A percentile compares a stretch with the other conserved stretches of the same genome.
These are phyloP conservation scores for Propithecus perrieri DNA, from an alignment of 2,797 vertebrate species.

Conservation along the genomic window DNA sequence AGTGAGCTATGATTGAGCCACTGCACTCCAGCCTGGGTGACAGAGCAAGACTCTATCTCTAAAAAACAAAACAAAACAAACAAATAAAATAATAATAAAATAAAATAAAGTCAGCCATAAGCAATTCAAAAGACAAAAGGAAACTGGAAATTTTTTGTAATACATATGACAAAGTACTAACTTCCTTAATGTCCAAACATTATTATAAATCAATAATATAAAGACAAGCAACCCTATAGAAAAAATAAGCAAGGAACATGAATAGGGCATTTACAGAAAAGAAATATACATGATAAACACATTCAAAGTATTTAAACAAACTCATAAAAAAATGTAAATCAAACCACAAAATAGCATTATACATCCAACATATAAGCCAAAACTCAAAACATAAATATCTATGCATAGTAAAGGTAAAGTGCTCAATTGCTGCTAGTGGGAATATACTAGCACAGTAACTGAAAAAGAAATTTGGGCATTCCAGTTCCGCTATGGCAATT, in stretches of 20 bases:
- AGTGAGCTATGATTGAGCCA: background rate
- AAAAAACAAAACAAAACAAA: background rate
- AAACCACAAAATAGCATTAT: background rate
- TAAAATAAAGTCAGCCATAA: background rate
- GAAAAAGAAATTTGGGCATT: background rate
- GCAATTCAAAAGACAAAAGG: background rate
- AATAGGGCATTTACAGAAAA: background rate
- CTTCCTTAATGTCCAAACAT: background rate
- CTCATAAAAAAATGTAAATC: background rate
- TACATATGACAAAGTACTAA: background rate
- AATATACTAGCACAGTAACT: background rate
- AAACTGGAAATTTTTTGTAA: background rate
- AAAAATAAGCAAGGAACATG: background rate
- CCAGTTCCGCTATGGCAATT: background rate
- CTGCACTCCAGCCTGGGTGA: background rate
- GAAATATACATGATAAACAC: background rate
- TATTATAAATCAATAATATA: background rate
- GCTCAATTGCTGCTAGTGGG: background rate
- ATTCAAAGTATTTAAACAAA: background rate
- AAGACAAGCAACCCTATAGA: background rate
- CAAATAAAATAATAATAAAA: background rate
- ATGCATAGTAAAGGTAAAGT: background rate
- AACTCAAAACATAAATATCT: background rate
- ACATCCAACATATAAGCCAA: background rate
- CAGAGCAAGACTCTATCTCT: background rate